Evolutionary conservation across 1,140 invertebrate genomes (phyloP).

Genomic region (Drosophila navojoa): DNA sequence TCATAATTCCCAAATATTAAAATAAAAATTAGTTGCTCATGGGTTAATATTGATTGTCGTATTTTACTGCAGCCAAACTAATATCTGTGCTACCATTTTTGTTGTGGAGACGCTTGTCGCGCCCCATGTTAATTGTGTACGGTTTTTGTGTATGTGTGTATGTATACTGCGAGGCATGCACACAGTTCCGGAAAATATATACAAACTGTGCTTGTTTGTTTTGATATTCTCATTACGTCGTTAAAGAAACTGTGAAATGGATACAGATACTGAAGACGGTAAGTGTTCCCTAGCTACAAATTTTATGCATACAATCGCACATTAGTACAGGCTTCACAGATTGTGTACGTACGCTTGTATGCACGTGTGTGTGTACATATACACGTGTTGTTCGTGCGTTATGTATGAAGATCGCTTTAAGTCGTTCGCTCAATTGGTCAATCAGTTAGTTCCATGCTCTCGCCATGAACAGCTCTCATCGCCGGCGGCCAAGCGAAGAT

Average conservation of each 20-base stretch:
- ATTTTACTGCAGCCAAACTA: constrained; percentile 5
- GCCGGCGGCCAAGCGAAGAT: constrained; percentile 21
- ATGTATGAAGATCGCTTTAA: constrained; percentile 30
- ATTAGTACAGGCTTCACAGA: constrained; percentile 5
- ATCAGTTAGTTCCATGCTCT: constrained; percentile 28
- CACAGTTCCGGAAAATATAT: constrained; percentile 19
- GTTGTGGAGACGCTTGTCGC: constrained; percentile 18
- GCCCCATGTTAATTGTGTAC: constrained; percentile 5
- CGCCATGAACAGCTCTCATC: constrained; percentile 10
- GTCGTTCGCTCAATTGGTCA: constrained; percentile 6
- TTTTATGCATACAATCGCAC: constrained; percentile 10
- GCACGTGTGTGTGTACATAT: constrained; percentile 3
- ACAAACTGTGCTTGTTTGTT: constrained; percentile 26
- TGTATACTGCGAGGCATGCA: constrained; percentile 25
- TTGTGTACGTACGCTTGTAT: neutral
- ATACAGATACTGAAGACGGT: constrained; percentile 37
- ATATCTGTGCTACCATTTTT: neutral
- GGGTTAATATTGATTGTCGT: neutral
- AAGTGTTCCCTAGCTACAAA: constrained; percentile 10
- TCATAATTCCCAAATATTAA: constrained; percentile 20
- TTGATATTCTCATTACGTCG: constrained; percentile 3
- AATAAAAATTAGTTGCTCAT: constrained; percentile 1
- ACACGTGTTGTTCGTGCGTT: constrained; percentile 37
- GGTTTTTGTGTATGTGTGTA: constrained; percentile 4
- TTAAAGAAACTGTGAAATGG: constrained; percentile 29